Conservation (phyloP, 2,113 vertebrate genomes). For the Brachyhypopomus occidentalis region DNA sequence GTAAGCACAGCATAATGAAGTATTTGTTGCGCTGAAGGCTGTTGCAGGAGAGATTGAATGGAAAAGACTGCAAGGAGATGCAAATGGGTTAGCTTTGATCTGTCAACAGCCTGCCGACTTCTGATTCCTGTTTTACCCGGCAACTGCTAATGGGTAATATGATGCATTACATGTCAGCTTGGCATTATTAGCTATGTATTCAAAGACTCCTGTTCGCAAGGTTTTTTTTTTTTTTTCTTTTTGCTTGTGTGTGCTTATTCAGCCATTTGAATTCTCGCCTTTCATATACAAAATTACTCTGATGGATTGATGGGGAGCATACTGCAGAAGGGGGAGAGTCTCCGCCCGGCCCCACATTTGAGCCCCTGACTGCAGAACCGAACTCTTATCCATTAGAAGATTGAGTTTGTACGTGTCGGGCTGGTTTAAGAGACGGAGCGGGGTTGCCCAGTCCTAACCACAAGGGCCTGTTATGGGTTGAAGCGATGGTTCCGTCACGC, state of each 20-base stretch:
- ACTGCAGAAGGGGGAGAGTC: slow-evolving; percentile 77
- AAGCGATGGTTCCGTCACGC: not conserved
- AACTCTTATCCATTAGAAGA: not conserved
- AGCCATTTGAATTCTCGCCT: slow-evolving; percentile 91
- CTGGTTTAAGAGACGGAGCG: not conserved
- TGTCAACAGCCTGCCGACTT: slow-evolving; percentile 63
- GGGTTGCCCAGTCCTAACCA: not conserved
- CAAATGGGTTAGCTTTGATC: slow-evolving; percentile 65
- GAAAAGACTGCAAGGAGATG: slow-evolving; percentile 64
- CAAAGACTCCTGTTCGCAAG: slow-evolving; percentile 67
- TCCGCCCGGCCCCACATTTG: no score
- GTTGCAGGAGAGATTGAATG: slow-evolving; percentile 53
- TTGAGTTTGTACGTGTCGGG: not conserved
- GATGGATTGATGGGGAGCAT: slow-evolving; percentile 83
- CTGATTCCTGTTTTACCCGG: slow-evolving; percentile 70
- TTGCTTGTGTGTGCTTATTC: slow-evolving; percentile 82
- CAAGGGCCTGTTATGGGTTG: not conserved
- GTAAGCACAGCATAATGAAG: slow-evolving; percentile 46
- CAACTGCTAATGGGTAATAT: slow-evolving; percentile 84
- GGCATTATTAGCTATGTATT: slow-evolving; percentile 79
- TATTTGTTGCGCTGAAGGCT: slow-evolving; percentile 39
- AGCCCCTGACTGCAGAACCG: slow-evolving; percentile 5
- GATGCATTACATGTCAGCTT: slow-evolving; percentile 90
- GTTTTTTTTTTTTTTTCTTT: slow-evolving; percentile 59
- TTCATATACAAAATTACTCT: slow-evolving; percentile 90